These are phyloP conservation scores for Plectus sambesii DNA, from an alignment of 1,140 invertebrate species.

Conservation along the genomic window DNA sequence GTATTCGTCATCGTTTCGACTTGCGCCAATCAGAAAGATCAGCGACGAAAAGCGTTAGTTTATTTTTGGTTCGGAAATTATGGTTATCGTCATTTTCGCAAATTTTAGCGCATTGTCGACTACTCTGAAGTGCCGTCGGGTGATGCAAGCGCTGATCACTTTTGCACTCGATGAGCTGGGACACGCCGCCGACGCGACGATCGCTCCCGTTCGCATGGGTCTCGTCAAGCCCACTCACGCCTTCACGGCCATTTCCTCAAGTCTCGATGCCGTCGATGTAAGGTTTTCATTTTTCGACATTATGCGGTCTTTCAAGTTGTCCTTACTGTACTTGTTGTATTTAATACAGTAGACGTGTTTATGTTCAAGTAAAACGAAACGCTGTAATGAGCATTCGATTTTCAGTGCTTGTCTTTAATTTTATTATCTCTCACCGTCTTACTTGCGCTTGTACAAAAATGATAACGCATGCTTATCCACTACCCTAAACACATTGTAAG, in stretches of 20 bases:
- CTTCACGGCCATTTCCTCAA: conserved; percentile 67
- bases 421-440: too few relatives aligned
- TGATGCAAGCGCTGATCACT: conserved; percentile 79
- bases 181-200: conserved; percentile 84
- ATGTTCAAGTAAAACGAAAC: not conserved
- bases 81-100: too few relatives aligned
- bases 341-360: too few relatives aligned
- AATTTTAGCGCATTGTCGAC: conserved; percentile 64
- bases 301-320: conserved; percentile 25
- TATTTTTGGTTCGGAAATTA: too few relatives aligned
- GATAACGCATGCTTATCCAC: too few relatives aligned
- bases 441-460: too few relatives aligned
- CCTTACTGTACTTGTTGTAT: conserved; percentile 10
- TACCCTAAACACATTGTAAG: too few relatives aligned
- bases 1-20: conserved; percentile 73
- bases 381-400: too few relatives aligned
- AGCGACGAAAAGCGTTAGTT: too few relatives aligned
- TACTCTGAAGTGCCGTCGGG: conserved; percentile 64
- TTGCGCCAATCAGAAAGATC: too few relatives aligned
- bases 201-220: conserved; percentile 84
- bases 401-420: too few relatives aligned
- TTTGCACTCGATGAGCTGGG: conserved; percentile 85
- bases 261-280: conserved; percentile 41
- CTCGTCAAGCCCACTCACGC: conserved; percentile 85
- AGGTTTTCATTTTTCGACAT: too few relatives aligned